Evolutionary conservation across 1,140 invertebrate species (phyloP), one percentile per base, ranked within the genome.

Genomic region (Sinonovacula constricta): DNA sequence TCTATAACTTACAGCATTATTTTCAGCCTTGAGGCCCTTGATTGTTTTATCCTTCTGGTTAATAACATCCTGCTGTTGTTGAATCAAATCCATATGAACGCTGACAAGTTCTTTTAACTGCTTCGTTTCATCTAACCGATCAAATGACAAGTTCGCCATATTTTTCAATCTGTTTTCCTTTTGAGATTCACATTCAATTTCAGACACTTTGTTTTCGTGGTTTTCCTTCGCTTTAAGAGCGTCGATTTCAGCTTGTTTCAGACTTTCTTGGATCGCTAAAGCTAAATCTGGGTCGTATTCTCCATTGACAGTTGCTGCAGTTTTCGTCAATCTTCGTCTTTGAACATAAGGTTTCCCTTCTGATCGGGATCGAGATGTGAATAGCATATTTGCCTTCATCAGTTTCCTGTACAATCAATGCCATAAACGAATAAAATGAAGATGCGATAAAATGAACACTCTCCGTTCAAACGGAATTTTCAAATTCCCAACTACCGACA

Each of bases 211-310:
- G 30, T 69, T 65, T 63, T 30, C 59, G 62, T 78, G 65, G 4
- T 69, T 68, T 78, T 78, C 75, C 54, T 69, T 70, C 4, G 66
- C 65, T 54, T 70, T 78, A 12, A 76, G 49, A 1, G 75, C 75
- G 24, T 78, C 75, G 5, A 78, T 62, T 54, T 78, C 75, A 4
- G 75, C 75, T 62, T 78, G 75, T 54, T 78, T 78, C 7, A 78
- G 53, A 78, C 75, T 78, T 39, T 78, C 75, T 69, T 78, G 75
- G 36, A 78, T 78, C 10, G 75, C 75, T 49, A 78, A 63, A n/a
- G 75, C 75, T 45, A 78, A 70, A 78, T 78, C 75, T 69, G 75
- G 75, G 75, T 78, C 75, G 67, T 78, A 78, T 63, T 78, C 65
- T 5, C 75, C 75, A 30, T 78, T 59, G 4, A 78, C 67, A 22